These are phyloP conservation scores for Tetrapedia diversipes DNA, from an alignment of 2,888 invertebrate genomes.

Conservation along the genomic window DNA sequence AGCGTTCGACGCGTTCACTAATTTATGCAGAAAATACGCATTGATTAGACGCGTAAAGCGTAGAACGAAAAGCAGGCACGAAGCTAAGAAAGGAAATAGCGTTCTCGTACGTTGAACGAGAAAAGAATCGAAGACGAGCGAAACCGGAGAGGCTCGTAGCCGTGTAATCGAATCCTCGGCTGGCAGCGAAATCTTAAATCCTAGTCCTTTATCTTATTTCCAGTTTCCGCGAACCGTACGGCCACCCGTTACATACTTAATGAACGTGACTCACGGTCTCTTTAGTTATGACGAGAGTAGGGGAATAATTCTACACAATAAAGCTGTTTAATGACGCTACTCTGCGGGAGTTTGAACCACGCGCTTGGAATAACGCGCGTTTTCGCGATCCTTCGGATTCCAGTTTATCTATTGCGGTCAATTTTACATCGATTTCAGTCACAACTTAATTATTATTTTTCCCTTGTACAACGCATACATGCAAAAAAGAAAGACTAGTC, in stretches of 20 bases:
- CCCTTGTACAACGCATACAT: not conserved
- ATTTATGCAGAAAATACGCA: slow-evolving; percentile 10
- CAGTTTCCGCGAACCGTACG: slow-evolving; percentile 45
- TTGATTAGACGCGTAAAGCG: slow-evolving; percentile 34
- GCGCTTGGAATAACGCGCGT: slow-evolving; percentile 34
- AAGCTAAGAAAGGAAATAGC: slow-evolving; percentile 21
- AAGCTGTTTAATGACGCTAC: slow-evolving; percentile 65
- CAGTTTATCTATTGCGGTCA: not conserved
- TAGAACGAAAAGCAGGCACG: slow-evolving; percentile 3
- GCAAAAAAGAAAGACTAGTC: no score
- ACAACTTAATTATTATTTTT: not conserved
- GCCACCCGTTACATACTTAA: slow-evolving; percentile 67
- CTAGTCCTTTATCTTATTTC: slow-evolving; percentile 52
- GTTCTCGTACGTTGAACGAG: slow-evolving; percentile 41
- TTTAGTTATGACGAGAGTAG: slow-evolving; percentile 59
- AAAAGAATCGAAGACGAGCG: slow-evolving; percentile 48
- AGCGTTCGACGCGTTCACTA: not conserved
- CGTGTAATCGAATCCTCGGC: slow-evolving; percentile 55
- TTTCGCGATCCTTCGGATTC: not conserved
- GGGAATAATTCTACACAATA: slow-evolving; percentile 74
- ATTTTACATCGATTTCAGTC: not conserved
- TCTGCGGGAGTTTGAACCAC: slow-evolving; percentile 40
- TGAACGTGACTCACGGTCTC: slow-evolving; percentile 67
- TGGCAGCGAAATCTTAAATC: slow-evolving; percentile 54
- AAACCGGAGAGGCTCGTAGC: slow-evolving; percentile 52